These are phyloP conservation scores for Prunella himalayana DNA, from an alignment of 2,113 vertebrate genomes.

Conservation along the genomic window DNA sequence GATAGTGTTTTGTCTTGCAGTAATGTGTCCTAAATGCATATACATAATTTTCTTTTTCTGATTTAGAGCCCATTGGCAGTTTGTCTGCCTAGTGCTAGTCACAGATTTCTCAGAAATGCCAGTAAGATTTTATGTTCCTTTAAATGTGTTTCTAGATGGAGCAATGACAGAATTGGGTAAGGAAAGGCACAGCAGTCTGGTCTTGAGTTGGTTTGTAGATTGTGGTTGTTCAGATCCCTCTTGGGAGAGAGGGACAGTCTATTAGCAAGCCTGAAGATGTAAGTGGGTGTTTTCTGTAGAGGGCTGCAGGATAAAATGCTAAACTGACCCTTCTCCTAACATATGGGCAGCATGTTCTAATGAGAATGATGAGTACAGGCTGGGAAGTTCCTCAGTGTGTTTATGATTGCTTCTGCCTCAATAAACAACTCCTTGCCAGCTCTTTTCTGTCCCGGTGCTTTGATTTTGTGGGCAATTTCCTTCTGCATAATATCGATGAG, in stretches of 20 bases:
- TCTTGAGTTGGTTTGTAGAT: neutral
- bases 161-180: neutral
- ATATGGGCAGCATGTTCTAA: neutral
- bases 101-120: neutral
- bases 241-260: neutral
- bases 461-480: neutral
- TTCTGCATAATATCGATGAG: neutral
- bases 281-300: neutral
- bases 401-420: neutral
- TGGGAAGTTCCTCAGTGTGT: neutral
- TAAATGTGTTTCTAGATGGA: neutral
- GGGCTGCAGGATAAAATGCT: neutral
- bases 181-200: neutral
- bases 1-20: neutral
- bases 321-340: neutral
- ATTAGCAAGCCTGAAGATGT: neutral
- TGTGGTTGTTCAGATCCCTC: neutral
- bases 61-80: neutral
- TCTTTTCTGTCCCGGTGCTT: neutral
- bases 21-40: neutral
- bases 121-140: neutral
- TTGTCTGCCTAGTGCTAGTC: neutral
- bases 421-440: neutral
- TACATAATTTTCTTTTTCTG: neutral
- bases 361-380: neutral